Evolutionary conservation across 2,797 vertebrate species (phyloP).

Genomic region (Sebastes trivittatus): DNA sequence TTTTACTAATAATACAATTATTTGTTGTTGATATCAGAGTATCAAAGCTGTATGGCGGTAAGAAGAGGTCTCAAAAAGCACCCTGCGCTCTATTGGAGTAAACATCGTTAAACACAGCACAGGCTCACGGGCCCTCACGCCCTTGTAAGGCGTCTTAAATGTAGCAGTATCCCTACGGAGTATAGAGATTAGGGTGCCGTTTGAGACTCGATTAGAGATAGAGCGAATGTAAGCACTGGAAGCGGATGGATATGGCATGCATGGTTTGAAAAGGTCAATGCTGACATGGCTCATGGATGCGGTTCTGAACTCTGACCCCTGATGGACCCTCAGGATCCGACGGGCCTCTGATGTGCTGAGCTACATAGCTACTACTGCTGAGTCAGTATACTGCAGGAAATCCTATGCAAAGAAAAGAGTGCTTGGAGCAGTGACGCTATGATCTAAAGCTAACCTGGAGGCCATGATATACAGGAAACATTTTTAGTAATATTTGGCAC

Average conservation of each 20-base stretch:
- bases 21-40: constrained; percentile 73
- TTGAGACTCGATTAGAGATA: constrained; percentile 65
- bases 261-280: constrained; percentile 72
- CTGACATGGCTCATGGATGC: constrained; percentile 79
- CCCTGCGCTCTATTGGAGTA: constrained; percentile 65
- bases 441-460: constrained; percentile 61
- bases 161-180: constrained; percentile 53
- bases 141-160: constrained; percentile 62
- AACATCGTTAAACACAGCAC: constrained; percentile 64
- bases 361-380: constrained; percentile 67
- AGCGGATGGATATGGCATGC: constrained; percentile 76
- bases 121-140: constrained; percentile 35
- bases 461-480: constrained; percentile 53
- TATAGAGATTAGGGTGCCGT: constrained; percentile 64
- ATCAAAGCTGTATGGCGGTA: constrained; percentile 74
- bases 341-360: constrained; percentile 53
- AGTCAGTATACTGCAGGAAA: constrained; percentile 52
- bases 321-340: constrained; percentile 46
- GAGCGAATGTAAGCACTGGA: constrained; percentile 68
- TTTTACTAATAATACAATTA: constrained; percentile 79
- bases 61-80: constrained; percentile 73
- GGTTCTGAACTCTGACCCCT: constrained; percentile 64
- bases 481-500: constrained; percentile 71
- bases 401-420: constrained; percentile 46
- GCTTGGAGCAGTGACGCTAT: constrained; percentile 51